These are phyloP conservation scores for Perognathus longimembris DNA, from an alignment of 2,113 vertebrate species.

Conservation along the genomic window DNA sequence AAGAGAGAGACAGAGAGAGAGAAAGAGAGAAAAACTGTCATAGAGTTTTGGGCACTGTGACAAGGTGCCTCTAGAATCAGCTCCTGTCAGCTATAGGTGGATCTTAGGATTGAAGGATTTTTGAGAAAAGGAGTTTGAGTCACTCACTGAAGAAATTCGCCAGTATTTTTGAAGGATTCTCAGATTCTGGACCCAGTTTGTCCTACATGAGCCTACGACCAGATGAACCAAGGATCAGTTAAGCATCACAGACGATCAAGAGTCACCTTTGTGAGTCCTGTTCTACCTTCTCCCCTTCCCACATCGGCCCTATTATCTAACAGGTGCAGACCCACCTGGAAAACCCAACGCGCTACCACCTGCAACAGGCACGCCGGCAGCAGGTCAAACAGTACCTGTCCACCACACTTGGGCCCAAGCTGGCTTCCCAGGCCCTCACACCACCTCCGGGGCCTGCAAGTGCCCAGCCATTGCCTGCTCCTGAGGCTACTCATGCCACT, in stretches of 20 bases:
- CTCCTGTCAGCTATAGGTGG: not conserved
- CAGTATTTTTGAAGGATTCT: not conserved
- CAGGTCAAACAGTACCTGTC: conserved; percentile 94
- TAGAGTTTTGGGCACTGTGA: not conserved
- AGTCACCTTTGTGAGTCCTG: not conserved
- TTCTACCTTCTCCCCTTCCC: conserved; percentile 8
- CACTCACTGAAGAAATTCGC: not conserved
- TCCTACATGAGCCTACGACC: not conserved
- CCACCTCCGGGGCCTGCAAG: conserved; percentile 84
- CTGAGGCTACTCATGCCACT: conserved; percentile 85
- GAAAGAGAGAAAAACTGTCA: no score
- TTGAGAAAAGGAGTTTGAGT: conserved; percentile 39
- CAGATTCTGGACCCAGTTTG: conserved; percentile 15
- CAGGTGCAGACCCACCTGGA: conserved; percentile 94
- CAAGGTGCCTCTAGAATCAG: conserved; percentile 1
- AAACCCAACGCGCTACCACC: conserved; percentile 93
- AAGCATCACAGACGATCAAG: not conserved
- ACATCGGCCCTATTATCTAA: not conserved
- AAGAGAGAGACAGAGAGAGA: no score
- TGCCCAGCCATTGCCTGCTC: conserved; percentile 84
- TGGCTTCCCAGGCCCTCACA: conserved; percentile 87
- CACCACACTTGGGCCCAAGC: conserved; percentile 90
- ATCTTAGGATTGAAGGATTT: conserved; percentile 45
- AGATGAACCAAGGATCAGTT: not conserved
- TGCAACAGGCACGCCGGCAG: conserved; percentile 92